A percentile compares a stretch with the other conserved stretches of the same genome.
Evolutionary conservation across 2,888 invertebrate genomes (phyloP).

Genomic region (Uloborus plumipes): DNA sequence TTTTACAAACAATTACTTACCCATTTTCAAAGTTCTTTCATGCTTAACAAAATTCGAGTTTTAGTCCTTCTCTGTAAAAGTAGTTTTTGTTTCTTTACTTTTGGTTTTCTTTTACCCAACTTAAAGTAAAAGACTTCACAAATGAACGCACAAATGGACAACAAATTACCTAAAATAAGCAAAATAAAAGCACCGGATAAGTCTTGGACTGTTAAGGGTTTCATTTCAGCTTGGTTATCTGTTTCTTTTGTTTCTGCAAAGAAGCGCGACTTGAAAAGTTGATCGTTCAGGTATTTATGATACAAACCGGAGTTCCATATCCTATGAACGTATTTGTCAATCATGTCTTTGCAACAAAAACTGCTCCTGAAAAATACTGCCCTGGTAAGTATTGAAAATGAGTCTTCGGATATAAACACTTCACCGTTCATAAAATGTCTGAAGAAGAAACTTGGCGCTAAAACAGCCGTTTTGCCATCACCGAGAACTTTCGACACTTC

Average conservation of each 20-base stretch:
- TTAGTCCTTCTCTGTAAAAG: not conserved
- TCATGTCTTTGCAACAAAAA: not conserved
- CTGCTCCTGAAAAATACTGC: conserved; percentile 13
- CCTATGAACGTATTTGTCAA: conserved; percentile 16
- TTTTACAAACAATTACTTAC: not conserved
- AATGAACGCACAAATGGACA: conserved; percentile 3
- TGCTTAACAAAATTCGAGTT: not conserved
- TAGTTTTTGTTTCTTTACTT: not conserved
- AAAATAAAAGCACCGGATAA: conserved; percentile 34
- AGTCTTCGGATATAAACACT: conserved; percentile 21
- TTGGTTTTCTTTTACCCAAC: not conserved
- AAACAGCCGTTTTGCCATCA: conserved; percentile 3
- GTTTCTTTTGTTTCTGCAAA: too few relatives aligned
- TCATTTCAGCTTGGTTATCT: not conserved
- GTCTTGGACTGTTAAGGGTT: conserved; percentile 15
- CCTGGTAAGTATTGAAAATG: conserved; percentile 3
- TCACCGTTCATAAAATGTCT: not conserved
- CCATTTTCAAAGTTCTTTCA: not conserved
- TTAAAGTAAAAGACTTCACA: conserved; percentile 2
- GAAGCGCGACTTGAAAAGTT: conserved; percentile 5
- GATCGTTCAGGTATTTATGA: conserved; percentile 19
- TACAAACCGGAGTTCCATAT: conserved; percentile 25
- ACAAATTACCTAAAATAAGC: conserved; percentile 14
- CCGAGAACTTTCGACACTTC: not conserved
- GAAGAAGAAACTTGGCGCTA: conserved; percentile 20